Evolutionary conservation across 2,113 vertebrate species (phyloP).

Genomic region (Chaenogobius annularis): DNA sequence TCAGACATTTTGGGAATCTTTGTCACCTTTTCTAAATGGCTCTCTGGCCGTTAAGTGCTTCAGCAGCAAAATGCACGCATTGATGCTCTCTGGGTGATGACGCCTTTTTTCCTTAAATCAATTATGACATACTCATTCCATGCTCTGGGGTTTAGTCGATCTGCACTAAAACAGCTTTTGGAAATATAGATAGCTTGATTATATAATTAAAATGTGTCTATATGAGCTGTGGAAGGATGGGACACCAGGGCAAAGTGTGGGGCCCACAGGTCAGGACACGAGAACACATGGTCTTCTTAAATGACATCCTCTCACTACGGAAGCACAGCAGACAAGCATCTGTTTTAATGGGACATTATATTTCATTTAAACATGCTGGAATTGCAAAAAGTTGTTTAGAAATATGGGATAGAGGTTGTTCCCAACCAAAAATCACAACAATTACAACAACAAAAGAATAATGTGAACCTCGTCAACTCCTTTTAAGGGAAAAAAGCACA

Average conservation of each 20-base stretch:
- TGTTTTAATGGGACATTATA: no score
- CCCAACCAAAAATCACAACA: no score
- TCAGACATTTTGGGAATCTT: not conserved
- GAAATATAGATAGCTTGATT: not conserved
- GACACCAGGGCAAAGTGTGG: not conserved
- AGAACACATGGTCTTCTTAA: no score
- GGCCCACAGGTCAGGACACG: not conserved
- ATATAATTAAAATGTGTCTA: not conserved
- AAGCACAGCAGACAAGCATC: no score
- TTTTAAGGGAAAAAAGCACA: no score
- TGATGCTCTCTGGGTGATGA: not conserved
- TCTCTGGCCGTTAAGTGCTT: not conserved
- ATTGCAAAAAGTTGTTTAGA: no score
- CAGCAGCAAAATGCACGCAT: not conserved
- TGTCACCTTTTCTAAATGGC: conserved; percentile 3
- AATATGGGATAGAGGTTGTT: no score
- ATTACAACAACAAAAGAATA: no score
- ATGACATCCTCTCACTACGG: no score
- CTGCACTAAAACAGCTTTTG: not conserved
- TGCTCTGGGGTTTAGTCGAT: not conserved
- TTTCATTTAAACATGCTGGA: no score
- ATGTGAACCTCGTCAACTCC: no score
- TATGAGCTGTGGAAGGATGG: no score
- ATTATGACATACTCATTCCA: not conserved
- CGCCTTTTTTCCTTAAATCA: not conserved